Conservation (phyloP, 2,113 vertebrate species). For the Steatornis caripensis region DNA sequence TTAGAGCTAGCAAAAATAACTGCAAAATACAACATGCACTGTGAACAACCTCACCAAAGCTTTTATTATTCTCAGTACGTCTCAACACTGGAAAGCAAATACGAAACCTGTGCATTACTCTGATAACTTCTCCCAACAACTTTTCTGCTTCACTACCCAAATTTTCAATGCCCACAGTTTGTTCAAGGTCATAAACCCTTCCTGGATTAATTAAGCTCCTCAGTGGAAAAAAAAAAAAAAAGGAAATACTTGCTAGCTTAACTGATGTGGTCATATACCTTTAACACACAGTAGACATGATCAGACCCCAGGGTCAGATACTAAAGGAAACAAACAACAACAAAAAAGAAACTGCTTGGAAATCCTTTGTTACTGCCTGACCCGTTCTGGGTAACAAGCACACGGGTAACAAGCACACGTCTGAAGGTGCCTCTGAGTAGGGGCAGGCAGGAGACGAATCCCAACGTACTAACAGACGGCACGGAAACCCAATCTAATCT, state of each 20-base stretch:
- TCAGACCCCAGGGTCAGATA: conserved; percentile 16
- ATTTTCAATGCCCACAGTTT: conserved; percentile 62
- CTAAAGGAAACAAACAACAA: conserved; percentile 47
- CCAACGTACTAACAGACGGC: conserved; percentile 52
- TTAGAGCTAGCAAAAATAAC: neutral
- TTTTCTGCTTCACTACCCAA: conserved; percentile 62
- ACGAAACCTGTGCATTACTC: conserved; percentile 13
- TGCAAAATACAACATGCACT: neutral
- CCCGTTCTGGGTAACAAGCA: conserved; percentile 21
- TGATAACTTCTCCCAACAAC: conserved; percentile 54
- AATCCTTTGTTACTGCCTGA: conserved; percentile 44
- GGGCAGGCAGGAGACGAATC: conserved; percentile 46
- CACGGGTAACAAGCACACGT: conserved; percentile 49
- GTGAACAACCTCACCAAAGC: neutral
- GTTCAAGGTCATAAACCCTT: conserved; percentile 66
- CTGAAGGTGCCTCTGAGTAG: conserved; percentile 58
- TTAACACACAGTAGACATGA: conserved; percentile 14
- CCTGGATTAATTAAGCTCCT: conserved; percentile 66
- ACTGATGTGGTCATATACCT: conserved; percentile 43
- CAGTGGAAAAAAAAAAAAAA: neutral
- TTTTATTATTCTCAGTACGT: neutral
- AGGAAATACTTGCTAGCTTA: neutral
- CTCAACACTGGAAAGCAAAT: neutral
- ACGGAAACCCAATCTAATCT: conserved; percentile 66
- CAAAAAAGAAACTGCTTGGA: conserved; percentile 7